These are phyloP conservation scores for Hydrotaea cyrtoneurina DNA, from an alignment of 2,888 invertebrate genomes.

Conservation along the genomic window DNA sequence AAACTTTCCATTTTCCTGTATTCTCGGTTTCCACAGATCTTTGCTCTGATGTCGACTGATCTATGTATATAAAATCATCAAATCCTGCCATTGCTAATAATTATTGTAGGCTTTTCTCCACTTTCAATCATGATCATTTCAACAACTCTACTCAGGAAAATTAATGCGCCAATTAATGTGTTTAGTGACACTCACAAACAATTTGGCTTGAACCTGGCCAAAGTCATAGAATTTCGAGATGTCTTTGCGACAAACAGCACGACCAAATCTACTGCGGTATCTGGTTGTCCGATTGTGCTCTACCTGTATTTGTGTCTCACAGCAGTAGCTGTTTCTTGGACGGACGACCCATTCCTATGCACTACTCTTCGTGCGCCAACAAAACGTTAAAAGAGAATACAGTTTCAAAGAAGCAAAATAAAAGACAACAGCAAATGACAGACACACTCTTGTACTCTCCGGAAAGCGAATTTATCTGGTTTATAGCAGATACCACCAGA, in stretches of 20 bases:
- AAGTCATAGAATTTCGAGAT: not conserved
- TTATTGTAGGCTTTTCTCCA: too few relatives aligned
- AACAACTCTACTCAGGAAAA: not conserved
- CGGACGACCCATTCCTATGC: not conserved
- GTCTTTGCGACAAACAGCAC: not conserved
- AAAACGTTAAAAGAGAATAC: not conserved
- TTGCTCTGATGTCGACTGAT: too few relatives aligned
- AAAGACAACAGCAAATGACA: constrained; percentile 20
- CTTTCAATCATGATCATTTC: too few relatives aligned
- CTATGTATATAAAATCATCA: too few relatives aligned
- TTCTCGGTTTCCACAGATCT: too few relatives aligned
- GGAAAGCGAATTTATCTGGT: constrained; percentile 79
- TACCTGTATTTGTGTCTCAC: not conserved
- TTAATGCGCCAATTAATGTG: not conserved
- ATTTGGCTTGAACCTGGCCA: not conserved
- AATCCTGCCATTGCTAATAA: too few relatives aligned
- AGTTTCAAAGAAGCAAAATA: not conserved
- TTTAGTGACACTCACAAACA: not conserved
- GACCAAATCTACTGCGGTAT: not conserved
- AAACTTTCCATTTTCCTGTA: too few relatives aligned
- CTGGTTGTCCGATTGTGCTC: not conserved
- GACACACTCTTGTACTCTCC: constrained; percentile 32
- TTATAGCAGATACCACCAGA: constrained; percentile 74
- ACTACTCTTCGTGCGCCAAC: not conserved
- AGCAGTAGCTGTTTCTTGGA: too few relatives aligned